Evolutionary conservation across 1,140 invertebrate genomes (phyloP), one percentile per base, ranked within the genome.

Genomic region (Drosophila kurseongensis): DNA sequence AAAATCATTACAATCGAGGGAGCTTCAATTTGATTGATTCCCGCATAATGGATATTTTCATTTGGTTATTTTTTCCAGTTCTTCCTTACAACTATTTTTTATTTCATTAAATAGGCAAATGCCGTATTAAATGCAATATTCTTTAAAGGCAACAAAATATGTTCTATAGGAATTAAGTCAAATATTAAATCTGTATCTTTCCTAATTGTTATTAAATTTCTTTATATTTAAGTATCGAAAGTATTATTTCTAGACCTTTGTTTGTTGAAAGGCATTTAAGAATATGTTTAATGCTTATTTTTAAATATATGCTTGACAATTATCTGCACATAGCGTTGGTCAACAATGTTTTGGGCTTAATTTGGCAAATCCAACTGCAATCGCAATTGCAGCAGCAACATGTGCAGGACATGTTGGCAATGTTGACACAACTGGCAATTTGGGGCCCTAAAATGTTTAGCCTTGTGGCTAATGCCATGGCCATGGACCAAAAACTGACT

Each of bases 401-500:
- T 42, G 44, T 55, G 44, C 60, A 75, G 72, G 62, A 77, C 51
- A 77, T 77, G 75, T 59, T 77, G 52, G 61, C 51, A 29, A 69
- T 77, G 74, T 77, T 69, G 50, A 77, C 65, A 68, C 40, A 77
- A 66, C 47, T 76, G 55, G 35, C 50, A 58, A 75, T 67, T 76
- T 60, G 29, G 73, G 36, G 14, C n/a, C 16, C 40, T 29, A 59
- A 29, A 51, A 40, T 51, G 58, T 58, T 36, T 65, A 38, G 42
- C 14, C 51, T 29, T 35, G 69, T 44, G 48, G 41, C 65, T 55
- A 56, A 52, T 52, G 50, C 14, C 73, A 61, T 61, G 73, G 56
- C 76, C 52, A 48, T 36, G 36, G 16, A 35, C 57, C 57, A 42
- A 66, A 50, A 66, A 54, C 67, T 81, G 82, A 80, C 80, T 84